Base-by-base conservation (phyloP, 2,888 invertebrate species). In the Diplazon laetatorius region DNA sequence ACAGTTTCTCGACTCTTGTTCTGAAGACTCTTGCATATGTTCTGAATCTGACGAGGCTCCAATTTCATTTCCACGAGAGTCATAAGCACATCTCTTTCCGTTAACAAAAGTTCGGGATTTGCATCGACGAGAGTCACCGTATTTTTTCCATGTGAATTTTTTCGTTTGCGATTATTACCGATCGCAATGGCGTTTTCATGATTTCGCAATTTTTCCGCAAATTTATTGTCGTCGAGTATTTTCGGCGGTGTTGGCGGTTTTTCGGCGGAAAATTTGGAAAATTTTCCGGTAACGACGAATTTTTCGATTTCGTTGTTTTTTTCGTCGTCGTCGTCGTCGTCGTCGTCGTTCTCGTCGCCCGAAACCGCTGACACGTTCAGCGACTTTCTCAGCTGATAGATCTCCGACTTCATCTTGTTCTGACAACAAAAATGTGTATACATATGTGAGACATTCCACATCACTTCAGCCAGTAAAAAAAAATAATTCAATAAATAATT, bases 321-420 rank as follows among this genome's bases (percentile, higher is more conserved):
- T 2, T 88, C 85, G 1, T 90, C 89, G 0, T 88, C 85, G 18
- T 55, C 65, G 30, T 81, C 71, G 1, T 86, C 81, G 18, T 55
- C 65, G 37, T 81, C 71, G 1, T 86, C 81, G 14, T 85, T 85
- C 3, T 88, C 85, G 1, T 90, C 89, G 0, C 88, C 85, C 1
- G 88, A 86, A 25, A 86, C 87, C n/a, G 90, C 88, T 22, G 87
- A 84, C 37, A 92, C 87, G 63, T 91, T 91, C 63, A 92, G 84
- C 70, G 92, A 91, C 59, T 87, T 86, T 79, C 91, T 90, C 25
- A 92, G 83, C 65, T 90, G 89, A 52, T 91, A 87, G 18, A 92
- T 88, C 85, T 92, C 91, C 30, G 88, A 85, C 4, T 89, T 77
- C 92, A 92, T 92, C 87, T 88, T 91, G 60, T 89, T 88, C 92